Evolutionary conservation across 2,113 vertebrate species (phyloP).

Genomic region (Leptobrachium ailaonicum): DNA sequence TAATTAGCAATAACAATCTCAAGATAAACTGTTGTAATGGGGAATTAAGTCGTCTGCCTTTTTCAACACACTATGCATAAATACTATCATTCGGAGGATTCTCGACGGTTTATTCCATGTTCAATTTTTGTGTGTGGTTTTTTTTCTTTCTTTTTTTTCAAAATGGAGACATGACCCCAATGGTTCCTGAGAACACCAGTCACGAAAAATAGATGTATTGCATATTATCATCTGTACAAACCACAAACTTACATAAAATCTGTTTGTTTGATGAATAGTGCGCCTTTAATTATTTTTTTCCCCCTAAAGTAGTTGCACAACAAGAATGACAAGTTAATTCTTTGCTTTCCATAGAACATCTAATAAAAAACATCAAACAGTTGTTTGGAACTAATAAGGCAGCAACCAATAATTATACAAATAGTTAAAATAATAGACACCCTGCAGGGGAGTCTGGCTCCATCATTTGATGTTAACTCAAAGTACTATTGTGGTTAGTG

Average conservation of each 20-base stretch:
- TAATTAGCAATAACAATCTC: too few relatives aligned
- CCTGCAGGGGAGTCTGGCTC: neutral
- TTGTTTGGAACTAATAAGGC: constrained; percentile 1
- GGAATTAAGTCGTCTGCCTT: too few relatives aligned
- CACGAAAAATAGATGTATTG: neutral
- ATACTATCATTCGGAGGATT: too few relatives aligned
- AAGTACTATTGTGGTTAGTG: neutral
- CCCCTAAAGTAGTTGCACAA: neutral
- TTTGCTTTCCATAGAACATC: neutral
- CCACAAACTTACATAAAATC: neutral
- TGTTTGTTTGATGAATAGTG: neutral
- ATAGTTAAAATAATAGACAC: neutral
- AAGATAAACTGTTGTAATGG: too few relatives aligned
- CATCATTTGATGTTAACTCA: neutral
- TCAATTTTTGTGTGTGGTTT: too few relatives aligned
- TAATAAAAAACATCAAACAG: constrained; percentile 1
- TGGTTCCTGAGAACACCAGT: neutral
- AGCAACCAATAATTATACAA: neutral
- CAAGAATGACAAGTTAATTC: constrained; percentile 1
- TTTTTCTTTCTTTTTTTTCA: too few relatives aligned
- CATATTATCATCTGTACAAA: neutral
- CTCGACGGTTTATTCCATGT: too few relatives aligned
- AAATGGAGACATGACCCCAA: too few relatives aligned
- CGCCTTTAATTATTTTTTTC: neutral
- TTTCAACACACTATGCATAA: too few relatives aligned